Evolutionary conservation across 2,797 vertebrate genomes (phyloP).

Genomic region (Tragopan temminckii): DNA sequence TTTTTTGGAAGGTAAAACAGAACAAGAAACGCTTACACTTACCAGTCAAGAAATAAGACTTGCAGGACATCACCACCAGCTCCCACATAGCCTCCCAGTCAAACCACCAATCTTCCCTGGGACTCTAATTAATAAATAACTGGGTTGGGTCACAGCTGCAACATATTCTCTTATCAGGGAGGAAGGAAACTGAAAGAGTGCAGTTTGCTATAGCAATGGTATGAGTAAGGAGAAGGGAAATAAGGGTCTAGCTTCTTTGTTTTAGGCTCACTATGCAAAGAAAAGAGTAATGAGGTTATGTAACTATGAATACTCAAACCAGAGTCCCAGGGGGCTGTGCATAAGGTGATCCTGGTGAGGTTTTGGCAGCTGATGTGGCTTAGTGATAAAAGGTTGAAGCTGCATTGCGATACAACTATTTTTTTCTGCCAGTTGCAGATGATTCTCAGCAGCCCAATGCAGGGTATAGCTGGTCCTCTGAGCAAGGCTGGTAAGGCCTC

Average conservation of each 20-base stretch:
- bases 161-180: not conserved
- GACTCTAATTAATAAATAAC: not conserved
- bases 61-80: fast-evolving
- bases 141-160: fast-evolving
- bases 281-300: not conserved
- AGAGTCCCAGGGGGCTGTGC: fast-evolving
- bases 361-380: not conserved
- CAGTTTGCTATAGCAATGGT: not conserved
- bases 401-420: fast-evolving
- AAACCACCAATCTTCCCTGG: fast-evolving
- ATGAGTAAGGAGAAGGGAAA: not conserved
- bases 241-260: not conserved
- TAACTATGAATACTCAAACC: fast-evolving
- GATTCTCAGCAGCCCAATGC: fast-evolving
- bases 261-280: not conserved
- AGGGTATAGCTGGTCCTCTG: not conserved
- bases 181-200: not conserved
- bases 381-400: fast-evolving
- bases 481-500: fast-evolving
- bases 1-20: not conserved
- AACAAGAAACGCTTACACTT: not conserved
- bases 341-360: not conserved
- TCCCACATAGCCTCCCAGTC: not conserved
- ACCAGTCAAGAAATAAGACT: not conserved
- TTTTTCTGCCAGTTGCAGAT: not conserved